phyloP scores from a whole-genome alignment of 2,888 invertebrate genomes.

The Dryobotodes eremita region DNA sequence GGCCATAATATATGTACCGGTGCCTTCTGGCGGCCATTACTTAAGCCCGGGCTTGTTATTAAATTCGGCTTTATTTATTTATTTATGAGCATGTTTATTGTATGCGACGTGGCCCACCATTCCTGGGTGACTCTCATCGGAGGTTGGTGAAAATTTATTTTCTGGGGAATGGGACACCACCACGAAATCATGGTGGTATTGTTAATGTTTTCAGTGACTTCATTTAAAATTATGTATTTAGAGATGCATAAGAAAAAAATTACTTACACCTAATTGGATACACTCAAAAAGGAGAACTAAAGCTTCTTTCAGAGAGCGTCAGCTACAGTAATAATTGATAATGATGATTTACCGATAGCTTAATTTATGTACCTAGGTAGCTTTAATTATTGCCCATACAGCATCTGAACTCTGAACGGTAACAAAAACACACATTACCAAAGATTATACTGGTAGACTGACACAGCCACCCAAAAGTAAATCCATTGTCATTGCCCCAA shows the following conservation, averaged over 20 bases:
- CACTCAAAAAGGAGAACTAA: neutral
- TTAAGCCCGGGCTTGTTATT: slow-evolving; percentile 88
- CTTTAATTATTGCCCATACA: neutral
- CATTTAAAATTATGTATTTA: neutral
- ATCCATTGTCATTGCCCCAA: slow-evolving; percentile 51
- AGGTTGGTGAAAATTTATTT: slow-evolving; percentile 31
- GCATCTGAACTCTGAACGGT: neutral
- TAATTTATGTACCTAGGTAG: neutral
- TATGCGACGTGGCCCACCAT: slow-evolving; percentile 69
- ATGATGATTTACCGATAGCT: too few relatives aligned
- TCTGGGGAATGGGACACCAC: slow-evolving; percentile 7
- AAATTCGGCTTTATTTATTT: slow-evolving; percentile 90
- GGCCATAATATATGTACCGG: slow-evolving; percentile 86
- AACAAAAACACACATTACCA: neutral
- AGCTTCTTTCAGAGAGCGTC: too few relatives aligned
- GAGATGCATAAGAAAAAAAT: neutral
- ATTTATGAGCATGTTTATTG: slow-evolving; percentile 86
- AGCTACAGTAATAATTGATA: neutral
- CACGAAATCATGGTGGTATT: neutral
- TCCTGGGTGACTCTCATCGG: slow-evolving; percentile 23
- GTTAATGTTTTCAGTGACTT: neutral
- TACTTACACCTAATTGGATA: neutral
- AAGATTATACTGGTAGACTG: slow-evolving; percentile 29
- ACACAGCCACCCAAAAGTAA: slow-evolving; percentile 49
- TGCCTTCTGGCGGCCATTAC: slow-evolving; percentile 90